These are phyloP conservation scores for Turnix velox DNA, from an alignment of 2,113 vertebrate genomes.

Conservation along the genomic window DNA sequence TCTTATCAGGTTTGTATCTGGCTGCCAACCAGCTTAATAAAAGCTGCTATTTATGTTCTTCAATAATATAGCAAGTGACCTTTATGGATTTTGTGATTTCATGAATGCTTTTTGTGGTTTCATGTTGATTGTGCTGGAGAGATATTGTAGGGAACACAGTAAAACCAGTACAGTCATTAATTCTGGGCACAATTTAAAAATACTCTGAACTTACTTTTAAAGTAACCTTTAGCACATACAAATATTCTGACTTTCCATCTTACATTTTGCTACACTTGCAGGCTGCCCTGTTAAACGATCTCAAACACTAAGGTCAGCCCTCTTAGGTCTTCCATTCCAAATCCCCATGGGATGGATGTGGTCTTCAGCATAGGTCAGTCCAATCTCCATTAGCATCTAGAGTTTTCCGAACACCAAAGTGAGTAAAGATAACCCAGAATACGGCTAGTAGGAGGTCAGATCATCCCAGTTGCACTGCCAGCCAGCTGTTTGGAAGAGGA, in stretches of 20 bases:
- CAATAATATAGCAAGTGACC: constrained; percentile 36
- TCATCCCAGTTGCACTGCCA: neutral
- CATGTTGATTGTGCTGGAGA: neutral
- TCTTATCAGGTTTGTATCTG: constrained; percentile 41
- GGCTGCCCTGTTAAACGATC: neutral
- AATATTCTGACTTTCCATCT: neutral
- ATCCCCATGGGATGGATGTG: neutral
- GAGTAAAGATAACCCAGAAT: neutral
- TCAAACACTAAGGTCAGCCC: neutral
- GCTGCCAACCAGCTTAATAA: constrained; percentile 24
- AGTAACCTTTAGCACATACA: neutral
- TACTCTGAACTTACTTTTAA: neutral
- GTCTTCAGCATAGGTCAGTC: neutral
- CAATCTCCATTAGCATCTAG: neutral
- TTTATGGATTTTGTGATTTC: constrained; percentile 31
- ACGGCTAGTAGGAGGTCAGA: accelerated
- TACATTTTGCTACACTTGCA: neutral
- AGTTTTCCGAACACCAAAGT: neutral
- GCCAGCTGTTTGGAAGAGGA: neutral
- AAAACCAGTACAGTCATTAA: neutral
- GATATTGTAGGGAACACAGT: neutral
- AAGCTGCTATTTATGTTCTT: constrained; percentile 39
- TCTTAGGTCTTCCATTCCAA: neutral
- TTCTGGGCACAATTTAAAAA: neutral
- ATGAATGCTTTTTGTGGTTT: constrained; percentile 6